Percentiles rank a stretch among this genome's conserved stretches.
phyloP scores from a whole-genome alignment of 2,113 vertebrate species.

The Cariama cristata region DNA sequence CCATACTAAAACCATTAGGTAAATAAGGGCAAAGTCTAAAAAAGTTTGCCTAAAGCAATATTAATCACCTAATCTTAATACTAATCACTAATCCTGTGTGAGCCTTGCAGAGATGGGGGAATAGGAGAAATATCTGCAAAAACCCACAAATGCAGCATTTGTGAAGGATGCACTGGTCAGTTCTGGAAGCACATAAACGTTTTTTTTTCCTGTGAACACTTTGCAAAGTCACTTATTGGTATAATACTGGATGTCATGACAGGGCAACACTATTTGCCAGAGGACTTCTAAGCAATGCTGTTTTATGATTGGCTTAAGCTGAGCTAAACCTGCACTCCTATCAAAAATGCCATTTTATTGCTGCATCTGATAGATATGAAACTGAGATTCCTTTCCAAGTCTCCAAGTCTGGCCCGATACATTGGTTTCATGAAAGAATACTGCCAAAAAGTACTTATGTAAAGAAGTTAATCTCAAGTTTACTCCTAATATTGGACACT shows the following conservation, averaged over 20 bases:
- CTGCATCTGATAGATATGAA: background rate
- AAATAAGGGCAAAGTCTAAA: conserved; percentile 15
- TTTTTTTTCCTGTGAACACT: background rate
- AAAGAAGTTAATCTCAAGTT: background rate
- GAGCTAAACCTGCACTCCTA: background rate
- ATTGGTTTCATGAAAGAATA: background rate
- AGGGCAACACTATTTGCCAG: background rate
- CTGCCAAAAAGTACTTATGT: background rate
- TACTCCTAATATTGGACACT: background rate
- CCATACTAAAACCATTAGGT: background rate
- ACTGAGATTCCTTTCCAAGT: background rate
- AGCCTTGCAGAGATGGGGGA: background rate
- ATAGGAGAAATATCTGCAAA: background rate
- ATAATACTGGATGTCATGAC: background rate
- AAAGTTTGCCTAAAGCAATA: conserved; percentile 22
- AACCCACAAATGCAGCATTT: background rate
- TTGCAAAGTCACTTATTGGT: background rate
- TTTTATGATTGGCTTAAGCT: background rate
- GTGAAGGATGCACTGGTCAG: background rate
- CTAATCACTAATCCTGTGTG: background rate
- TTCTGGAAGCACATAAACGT: background rate
- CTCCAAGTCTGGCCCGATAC: background rate
- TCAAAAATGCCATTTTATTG: background rate
- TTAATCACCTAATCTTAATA: background rate
- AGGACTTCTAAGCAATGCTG: background rate